A percentile compares a stretch with the other conserved stretches of the same genome.
phyloP scores from a whole-genome alignment of 1,140 invertebrate genomes.

The Coelopa frigida region DNA sequence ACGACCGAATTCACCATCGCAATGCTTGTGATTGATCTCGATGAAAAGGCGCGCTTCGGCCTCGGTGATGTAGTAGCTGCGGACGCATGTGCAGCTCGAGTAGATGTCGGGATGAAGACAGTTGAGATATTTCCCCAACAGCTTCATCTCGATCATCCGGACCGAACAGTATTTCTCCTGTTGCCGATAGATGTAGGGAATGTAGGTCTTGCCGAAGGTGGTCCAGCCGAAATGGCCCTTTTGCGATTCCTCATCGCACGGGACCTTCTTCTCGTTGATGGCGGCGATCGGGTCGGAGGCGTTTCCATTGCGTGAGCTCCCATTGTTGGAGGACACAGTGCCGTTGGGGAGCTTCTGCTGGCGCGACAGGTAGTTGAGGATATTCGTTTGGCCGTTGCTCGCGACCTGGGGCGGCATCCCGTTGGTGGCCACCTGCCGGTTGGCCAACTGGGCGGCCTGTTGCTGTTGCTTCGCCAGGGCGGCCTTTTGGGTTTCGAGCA shows the following conservation, averaged over 20 bases:
- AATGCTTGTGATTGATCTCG: constrained; percentile 89
- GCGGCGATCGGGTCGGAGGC: background rate
- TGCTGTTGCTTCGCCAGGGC: constrained; percentile 50
- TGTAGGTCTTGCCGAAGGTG: constrained; percentile 71
- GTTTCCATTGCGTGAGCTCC: constrained; percentile 12
- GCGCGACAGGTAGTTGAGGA: constrained; percentile 54
- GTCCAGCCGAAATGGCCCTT: constrained; percentile 86
- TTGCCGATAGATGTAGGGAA: constrained; percentile 79
- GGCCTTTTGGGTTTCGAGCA: constrained; percentile 76
- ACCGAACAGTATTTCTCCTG: constrained; percentile 85
- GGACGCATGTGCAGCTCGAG: constrained; percentile 75
- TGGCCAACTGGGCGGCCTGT: constrained; percentile 35
- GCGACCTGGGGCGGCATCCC: constrained; percentile 22
- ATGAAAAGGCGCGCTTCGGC: constrained; percentile 82
- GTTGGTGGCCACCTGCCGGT: constrained; percentile 38
- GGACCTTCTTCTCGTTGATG: constrained; percentile 35
- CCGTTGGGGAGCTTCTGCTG: constrained; percentile 38
- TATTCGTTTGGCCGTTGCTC: constrained; percentile 49
- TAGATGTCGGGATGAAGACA: constrained; percentile 78
- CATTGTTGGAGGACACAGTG: constrained; percentile 28
- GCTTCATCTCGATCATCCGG: constrained; percentile 80
- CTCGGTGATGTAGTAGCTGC: constrained; percentile 89
- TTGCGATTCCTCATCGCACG: constrained; percentile 68
- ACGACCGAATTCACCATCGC: constrained; percentile 81
- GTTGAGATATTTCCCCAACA: constrained; percentile 77